These are phyloP conservation scores for Rhopilema esculentum DNA, from an alignment of 30 jellyfish, hydroid and myxozoan genomes.

Conservation along the genomic window DNA sequence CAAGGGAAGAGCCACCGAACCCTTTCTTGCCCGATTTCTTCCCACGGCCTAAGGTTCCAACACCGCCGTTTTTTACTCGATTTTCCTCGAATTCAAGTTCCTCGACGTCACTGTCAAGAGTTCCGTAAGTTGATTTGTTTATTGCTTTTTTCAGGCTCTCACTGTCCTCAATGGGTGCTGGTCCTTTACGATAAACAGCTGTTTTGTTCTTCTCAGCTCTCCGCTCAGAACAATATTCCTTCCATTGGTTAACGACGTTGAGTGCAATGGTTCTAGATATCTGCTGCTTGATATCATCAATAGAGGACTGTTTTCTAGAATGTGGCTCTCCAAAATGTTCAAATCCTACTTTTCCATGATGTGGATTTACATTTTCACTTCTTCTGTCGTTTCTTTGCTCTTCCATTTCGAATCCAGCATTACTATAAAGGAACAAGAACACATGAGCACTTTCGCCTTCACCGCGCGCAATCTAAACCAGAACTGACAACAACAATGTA, in stretches of 20 bases:
- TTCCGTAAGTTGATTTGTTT: conserved; percentile 93
- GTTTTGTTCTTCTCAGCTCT: conserved; percentile 89
- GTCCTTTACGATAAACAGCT: conserved; percentile 91
- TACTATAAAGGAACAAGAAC: conserved; percentile 25
- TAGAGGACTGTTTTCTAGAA: conserved; percentile 7
- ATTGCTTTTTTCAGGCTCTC: conserved; percentile 86
- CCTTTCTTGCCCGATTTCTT: conserved; percentile 44
- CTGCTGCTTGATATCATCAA: conserved; percentile 76
- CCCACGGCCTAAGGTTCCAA: conserved; percentile 62
- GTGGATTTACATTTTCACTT: background rate
- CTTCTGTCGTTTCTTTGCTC: conserved; percentile 11
- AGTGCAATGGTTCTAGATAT: conserved; percentile 69
- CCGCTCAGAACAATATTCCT: conserved; percentile 83
- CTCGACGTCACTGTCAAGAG: conserved; percentile 95
- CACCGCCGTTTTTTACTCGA: conserved; percentile 59
- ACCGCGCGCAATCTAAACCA: background rate
- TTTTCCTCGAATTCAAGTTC: conserved; percentile 95
- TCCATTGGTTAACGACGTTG: conserved; percentile 87
- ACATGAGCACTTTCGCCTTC: background rate
- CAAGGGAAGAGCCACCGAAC: conserved; percentile 83
- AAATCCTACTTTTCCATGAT: conserved; percentile 29
- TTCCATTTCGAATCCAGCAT: conserved; percentile 73
- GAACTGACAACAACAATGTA: background rate
- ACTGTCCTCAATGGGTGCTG: conserved; percentile 99
- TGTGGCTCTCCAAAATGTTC: conserved; percentile 4